phyloP scores from a whole-genome alignment of 2,113 vertebrate genomes.

The Rana temporaria region DNA sequence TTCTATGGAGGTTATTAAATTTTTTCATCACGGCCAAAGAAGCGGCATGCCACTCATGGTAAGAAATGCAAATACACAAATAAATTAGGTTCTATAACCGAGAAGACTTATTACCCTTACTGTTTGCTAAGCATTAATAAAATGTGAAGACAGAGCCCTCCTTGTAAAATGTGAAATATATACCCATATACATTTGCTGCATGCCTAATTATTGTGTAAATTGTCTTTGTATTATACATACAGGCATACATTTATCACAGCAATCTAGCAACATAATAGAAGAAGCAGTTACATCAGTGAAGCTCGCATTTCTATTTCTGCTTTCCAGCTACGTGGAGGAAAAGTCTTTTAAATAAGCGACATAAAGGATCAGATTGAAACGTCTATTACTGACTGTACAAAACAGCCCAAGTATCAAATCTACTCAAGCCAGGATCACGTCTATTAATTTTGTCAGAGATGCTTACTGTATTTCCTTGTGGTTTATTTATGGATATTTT shows the following conservation, averaged over 20 bases:
- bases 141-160: neutral
- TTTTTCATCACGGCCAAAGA: too few relatives aligned
- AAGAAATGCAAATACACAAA: slow-evolving; percentile 12
- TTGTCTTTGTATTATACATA: slow-evolving; percentile 27
- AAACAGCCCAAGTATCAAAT: slow-evolving; percentile 44
- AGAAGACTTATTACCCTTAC: neutral
- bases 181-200: neutral
- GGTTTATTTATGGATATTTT: slow-evolving; percentile 54
- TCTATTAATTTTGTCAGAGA: slow-evolving; percentile 54
- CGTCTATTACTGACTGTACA: slow-evolving; percentile 44
- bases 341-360: slow-evolving; percentile 35
- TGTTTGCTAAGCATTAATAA: slow-evolving; percentile 25
- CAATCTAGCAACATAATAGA: slow-evolving; percentile 29
- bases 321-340: neutral
- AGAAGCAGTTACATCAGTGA: slow-evolving; percentile 16
- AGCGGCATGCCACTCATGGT: neutral
- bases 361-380: slow-evolving; percentile 29
- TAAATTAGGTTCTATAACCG: slow-evolving; percentile 15
- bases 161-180: too few relatives aligned
- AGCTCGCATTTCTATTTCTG: neutral
- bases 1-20: too few relatives aligned
- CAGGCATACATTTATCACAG: slow-evolving; percentile 22
- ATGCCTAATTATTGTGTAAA: slow-evolving; percentile 23
- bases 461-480: slow-evolving; percentile 50
- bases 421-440: slow-evolving; percentile 40